Conservation (phyloP, 2,113 vertebrate genomes). For the Mobula birostris region DNA sequence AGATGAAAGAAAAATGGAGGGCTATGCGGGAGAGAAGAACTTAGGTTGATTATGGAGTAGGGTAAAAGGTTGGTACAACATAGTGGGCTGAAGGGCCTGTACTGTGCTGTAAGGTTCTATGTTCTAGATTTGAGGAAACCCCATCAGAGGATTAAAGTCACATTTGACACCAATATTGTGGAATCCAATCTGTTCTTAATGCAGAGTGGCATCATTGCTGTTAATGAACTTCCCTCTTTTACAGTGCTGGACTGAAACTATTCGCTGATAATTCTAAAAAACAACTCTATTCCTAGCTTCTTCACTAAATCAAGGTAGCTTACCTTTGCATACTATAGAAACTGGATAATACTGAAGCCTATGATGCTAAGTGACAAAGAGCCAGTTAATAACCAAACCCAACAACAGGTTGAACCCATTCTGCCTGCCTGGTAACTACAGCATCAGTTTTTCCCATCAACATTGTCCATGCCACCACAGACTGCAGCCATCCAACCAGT, state of each 20-base stretch:
- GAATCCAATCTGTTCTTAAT: neutral
- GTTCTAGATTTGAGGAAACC: neutral
- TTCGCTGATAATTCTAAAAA: neutral
- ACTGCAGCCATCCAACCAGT: neutral
- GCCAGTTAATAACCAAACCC: neutral
- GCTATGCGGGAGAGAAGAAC: too few relatives aligned
- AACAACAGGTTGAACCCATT: neutral
- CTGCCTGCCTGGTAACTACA: neutral
- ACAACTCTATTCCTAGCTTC: neutral
- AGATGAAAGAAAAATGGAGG: too few relatives aligned
- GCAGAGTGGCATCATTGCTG: neutral
- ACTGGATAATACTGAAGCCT: neutral
- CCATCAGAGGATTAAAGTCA: neutral
- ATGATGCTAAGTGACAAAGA: neutral
- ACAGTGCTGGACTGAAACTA: neutral
- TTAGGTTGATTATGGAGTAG: too few relatives aligned
- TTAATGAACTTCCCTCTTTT: neutral
- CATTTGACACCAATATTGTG: neutral
- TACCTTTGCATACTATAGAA: neutral
- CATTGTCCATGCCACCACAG: neutral
- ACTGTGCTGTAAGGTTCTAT: too few relatives aligned
- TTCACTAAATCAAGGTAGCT: neutral
- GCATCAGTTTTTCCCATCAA: neutral
- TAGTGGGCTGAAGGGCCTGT: too few relatives aligned
- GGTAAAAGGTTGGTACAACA: too few relatives aligned